Evolutionary conservation across 1,140 invertebrate species (phyloP).

Genomic region (Tetramorium simillimum): DNA sequence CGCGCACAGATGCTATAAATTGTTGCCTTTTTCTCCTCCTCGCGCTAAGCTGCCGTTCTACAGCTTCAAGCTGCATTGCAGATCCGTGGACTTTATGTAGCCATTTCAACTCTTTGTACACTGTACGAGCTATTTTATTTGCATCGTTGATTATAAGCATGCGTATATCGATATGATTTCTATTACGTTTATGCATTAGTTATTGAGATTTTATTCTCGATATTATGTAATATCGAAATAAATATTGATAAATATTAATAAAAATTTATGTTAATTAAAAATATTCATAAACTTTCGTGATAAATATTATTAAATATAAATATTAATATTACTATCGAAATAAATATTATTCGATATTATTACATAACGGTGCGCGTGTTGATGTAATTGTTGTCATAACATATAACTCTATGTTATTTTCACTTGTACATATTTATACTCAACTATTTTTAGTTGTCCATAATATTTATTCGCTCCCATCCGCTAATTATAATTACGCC

Average conservation of each 20-base stretch:
- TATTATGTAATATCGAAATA: conserved; percentile 8
- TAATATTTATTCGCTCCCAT: neutral
- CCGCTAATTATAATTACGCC: neutral
- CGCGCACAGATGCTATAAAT: conserved; percentile 67
- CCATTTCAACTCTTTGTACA: neutral
- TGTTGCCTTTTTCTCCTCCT: neutral
- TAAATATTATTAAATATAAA: too few relatives aligned
- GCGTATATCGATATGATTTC: neutral
- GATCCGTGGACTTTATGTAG: neutral
- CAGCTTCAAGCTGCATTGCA: neutral
- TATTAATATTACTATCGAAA: too few relatives aligned
- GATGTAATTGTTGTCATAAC: neutral
- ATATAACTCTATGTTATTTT: neutral
- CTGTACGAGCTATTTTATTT: neutral
- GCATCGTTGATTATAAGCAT: neutral
- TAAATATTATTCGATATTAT: too few relatives aligned
- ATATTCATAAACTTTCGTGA: too few relatives aligned
- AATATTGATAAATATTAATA: neutral
- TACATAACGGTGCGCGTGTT: too few relatives aligned
- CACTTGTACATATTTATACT: neutral
- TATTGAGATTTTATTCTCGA: neutral
- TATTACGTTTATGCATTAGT: neutral
- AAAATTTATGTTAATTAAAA: too few relatives aligned
- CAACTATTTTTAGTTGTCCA: neutral
- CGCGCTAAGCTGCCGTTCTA: neutral